These are phyloP conservation scores for Mylabris phalerata DNA, from an alignment of 1,140 invertebrate species.

Conservation along the genomic window DNA sequence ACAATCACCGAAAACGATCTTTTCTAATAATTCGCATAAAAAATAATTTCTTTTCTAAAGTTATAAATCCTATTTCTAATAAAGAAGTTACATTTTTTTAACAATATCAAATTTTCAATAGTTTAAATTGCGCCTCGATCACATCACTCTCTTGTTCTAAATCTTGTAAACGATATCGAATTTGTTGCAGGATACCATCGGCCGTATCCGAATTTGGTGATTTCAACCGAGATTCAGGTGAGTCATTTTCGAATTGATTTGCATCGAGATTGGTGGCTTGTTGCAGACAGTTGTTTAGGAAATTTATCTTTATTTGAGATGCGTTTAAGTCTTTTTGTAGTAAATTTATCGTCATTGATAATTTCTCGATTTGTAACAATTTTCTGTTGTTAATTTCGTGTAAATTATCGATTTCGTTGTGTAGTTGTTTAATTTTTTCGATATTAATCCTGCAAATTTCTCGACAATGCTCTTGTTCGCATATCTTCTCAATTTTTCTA, in stretches of 20 bases:
- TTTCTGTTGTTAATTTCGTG: constrained; percentile 5
- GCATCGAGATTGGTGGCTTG: background rate
- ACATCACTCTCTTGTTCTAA: too few relatives aligned
- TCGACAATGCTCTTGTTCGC: background rate
- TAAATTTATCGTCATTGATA: background rate
- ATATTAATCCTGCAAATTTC: background rate
- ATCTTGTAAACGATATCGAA: too few relatives aligned
- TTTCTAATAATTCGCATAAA: background rate
- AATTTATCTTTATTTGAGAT: constrained; percentile 18
- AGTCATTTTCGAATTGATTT: background rate
- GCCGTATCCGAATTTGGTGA: too few relatives aligned
- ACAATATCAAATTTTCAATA: background rate
- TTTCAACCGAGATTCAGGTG: background rate
- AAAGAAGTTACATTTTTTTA: background rate
- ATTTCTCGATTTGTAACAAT: constrained; percentile 11
- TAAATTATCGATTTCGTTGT: constrained; percentile 16
- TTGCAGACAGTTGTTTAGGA: constrained; percentile 1
- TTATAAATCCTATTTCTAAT: background rate
- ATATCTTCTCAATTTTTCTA: too few relatives aligned
- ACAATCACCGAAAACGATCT: too few relatives aligned
- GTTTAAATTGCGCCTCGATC: background rate
- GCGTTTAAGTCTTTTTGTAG: constrained; percentile 14
- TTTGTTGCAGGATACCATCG: too few relatives aligned
- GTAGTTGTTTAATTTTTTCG: background rate
- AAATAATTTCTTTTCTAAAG: background rate